phyloP scores from a whole-genome alignment of 2,888 invertebrate species.

The Xestia c-nigrum region DNA sequence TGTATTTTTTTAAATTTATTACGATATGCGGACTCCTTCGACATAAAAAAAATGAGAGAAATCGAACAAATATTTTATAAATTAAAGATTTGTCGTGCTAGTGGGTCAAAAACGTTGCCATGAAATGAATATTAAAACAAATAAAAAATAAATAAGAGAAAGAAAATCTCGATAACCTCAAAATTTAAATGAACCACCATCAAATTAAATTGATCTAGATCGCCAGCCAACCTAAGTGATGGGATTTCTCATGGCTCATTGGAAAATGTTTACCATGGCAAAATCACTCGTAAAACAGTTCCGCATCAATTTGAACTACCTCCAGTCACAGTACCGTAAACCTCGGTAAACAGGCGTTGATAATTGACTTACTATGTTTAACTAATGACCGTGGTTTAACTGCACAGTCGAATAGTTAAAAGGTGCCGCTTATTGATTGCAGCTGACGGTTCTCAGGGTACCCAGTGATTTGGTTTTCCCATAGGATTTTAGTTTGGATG shows the following conservation, averaged over 20 bases:
- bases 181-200: background rate
- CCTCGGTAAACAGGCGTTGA: conserved; percentile 14
- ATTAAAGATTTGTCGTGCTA: background rate
- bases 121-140: background rate
- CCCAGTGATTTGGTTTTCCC: background rate
- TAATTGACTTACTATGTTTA: conserved; percentile 41
- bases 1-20: background rate
- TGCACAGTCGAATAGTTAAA: conserved; percentile 34
- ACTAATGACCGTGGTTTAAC: conserved; percentile 37
- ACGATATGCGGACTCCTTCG: background rate
- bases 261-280: conserved; percentile 21
- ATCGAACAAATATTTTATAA: background rate
- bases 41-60: background rate
- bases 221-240: background rate
- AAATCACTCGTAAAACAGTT: conserved; percentile 44
- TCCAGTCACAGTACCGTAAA: conserved; percentile 30
- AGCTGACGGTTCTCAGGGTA: conserved; percentile 17
- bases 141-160: background rate
- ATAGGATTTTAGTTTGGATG: background rate
- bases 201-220: background rate
- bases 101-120: background rate
- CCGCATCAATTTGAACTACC: conserved; percentile 29
- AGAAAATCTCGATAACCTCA: background rate
- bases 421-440: conserved; percentile 4
- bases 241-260: conserved; percentile 19